Percentiles rank a stretch among this genome's conserved stretches.
Conservation (phyloP, 2,113 vertebrate genomes). For the Lepidothrix coronata region DNA sequence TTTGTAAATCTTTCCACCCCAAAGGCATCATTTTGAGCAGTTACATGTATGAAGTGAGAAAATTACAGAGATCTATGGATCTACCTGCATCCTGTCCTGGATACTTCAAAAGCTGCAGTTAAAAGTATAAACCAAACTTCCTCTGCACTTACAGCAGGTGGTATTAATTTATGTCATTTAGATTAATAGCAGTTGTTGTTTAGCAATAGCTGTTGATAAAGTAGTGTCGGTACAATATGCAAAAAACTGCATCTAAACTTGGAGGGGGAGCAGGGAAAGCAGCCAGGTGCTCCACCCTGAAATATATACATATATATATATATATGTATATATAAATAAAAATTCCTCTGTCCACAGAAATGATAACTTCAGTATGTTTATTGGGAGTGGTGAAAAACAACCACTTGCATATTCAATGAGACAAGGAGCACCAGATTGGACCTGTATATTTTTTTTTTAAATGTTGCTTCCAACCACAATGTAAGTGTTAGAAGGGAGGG, state of each 20-base stretch:
- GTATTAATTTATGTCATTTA: constrained; percentile 56
- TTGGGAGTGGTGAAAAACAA: neutral
- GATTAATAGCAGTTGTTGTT: constrained; percentile 17
- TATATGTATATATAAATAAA: neutral
- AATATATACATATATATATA: neutral
- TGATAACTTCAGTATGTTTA: constrained; percentile 30
- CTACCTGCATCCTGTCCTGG: neutral
- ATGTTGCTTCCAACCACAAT: constrained; percentile 3
- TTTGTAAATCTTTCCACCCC: neutral
- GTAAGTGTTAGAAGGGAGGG: neutral
- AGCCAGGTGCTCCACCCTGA: neutral
- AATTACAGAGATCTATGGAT: neutral
- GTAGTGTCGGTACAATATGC: neutral
- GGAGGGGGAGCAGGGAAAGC: neutral
- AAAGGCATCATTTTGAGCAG: neutral
- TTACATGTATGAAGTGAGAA: neutral
- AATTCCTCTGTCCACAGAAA: neutral
- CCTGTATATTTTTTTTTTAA: neutral
- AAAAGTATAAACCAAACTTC: constrained; percentile 29
- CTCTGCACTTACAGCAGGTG: constrained; percentile 9
- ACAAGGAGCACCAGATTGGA: constrained; percentile 37
- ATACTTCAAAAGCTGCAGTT: constrained; percentile 7
- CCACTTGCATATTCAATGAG: constrained; percentile 32
- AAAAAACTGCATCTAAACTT: neutral
- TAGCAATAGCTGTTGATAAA: constrained; percentile 45